A percentile compares a stretch with the other conserved stretches of the same genome.
Conservation (phyloP, 2,888 invertebrate species). For the Microplitis manilae region DNA sequence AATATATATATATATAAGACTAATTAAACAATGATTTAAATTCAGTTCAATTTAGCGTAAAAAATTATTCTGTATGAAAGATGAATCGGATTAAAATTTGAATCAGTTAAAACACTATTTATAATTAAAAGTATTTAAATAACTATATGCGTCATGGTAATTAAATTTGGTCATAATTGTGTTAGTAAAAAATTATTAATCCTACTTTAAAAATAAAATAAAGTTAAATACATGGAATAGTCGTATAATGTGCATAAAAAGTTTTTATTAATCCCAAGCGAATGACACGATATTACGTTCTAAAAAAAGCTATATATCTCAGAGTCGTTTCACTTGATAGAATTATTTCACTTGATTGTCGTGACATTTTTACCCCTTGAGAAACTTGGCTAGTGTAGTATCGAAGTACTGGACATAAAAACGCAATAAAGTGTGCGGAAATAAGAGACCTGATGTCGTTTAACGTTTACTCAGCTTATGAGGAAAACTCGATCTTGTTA, state of each 20-base stretch:
- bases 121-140: no score
- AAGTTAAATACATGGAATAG: background rate
- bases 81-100: no score
- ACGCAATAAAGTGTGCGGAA: conserved; percentile 6
- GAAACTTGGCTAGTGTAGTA: conserved; percentile 9
- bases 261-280: background rate
- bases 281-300: background rate
- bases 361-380: background rate
- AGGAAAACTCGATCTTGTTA: conserved; percentile 18
- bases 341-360: conserved; percentile 9
- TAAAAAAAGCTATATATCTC: background rate
- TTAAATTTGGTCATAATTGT: no score
- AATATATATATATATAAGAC: no score
- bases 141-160: no score
- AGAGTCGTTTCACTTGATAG: conserved; percentile 4
- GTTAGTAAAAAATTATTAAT: no score
- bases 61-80: no score
- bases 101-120: no score
- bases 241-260: background rate
- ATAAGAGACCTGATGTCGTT: conserved; percentile 15
- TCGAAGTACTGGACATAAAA: conserved; percentile 2
- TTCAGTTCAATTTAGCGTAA: no score
- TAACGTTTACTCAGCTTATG: conserved; percentile 20
- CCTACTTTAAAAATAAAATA: background rate
- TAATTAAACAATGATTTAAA: no score